phyloP scores from a whole-genome alignment of 1,140 invertebrate species.

The Heliconius eleuchia region DNA sequence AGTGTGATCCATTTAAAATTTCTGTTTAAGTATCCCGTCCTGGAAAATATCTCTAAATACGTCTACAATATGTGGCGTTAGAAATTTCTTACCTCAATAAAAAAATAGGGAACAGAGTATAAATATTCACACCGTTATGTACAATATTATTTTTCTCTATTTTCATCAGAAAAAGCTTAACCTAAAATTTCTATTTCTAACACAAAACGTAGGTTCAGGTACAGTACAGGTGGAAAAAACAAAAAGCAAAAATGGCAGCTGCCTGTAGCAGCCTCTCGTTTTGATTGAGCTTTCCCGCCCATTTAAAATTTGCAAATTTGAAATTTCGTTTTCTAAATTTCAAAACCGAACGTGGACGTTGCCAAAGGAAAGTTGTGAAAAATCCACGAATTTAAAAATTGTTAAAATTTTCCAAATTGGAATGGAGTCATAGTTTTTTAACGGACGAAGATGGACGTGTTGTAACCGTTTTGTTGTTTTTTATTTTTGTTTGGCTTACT shows the following conservation, averaged over 20 bases:
- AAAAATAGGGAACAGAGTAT: no score
- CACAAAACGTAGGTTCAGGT: neutral
- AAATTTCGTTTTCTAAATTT: conserved; percentile 25
- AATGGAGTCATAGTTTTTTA: neutral
- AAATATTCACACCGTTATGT: neutral
- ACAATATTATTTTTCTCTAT: neutral
- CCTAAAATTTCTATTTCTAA: neutral
- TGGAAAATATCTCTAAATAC: no score
- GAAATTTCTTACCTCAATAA: no score
- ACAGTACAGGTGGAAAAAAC: neutral
- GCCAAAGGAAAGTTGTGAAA: conserved; percentile 3
- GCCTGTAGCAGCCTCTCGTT: conserved; percentile 39
- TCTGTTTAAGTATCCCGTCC: no score
- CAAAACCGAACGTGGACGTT: conserved; percentile 21
- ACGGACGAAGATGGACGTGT: conserved; percentile 1
- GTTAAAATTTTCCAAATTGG: neutral
- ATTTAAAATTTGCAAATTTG: conserved; percentile 40
- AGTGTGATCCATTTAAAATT: no score
- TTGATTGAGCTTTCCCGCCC: conserved; percentile 43
- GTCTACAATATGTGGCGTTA: no score
- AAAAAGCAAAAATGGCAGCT: conserved; percentile 40
- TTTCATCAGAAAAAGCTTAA: neutral
- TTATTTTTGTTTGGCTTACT: no score
- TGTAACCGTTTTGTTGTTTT: no score
- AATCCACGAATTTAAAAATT: neutral